Evolutionary conservation across 2,888 invertebrate species (phyloP).

Genomic region (Synergus gifuensis): DNA sequence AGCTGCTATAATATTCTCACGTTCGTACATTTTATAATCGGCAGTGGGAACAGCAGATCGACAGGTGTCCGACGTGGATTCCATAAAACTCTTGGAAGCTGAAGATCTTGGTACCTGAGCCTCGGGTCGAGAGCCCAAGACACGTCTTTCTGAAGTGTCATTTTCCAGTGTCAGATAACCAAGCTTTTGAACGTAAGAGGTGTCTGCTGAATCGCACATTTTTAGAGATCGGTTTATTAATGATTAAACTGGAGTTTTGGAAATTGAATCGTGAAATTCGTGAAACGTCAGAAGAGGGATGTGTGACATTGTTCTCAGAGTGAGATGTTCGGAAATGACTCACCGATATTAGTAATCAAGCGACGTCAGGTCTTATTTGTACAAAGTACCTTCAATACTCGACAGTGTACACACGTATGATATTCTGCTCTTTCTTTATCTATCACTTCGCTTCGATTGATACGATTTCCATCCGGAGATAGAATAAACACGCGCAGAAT

Average conservation of each 20-base stretch:
- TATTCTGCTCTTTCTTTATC: neutral
- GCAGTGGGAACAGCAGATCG: slow-evolving; percentile 63
- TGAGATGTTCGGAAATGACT: neutral
- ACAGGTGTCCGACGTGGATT: slow-evolving; percentile 66
- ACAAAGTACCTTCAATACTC: neutral
- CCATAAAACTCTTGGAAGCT: slow-evolving; percentile 80
- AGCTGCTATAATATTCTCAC: slow-evolving; percentile 87
- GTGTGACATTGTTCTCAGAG: slow-evolving; percentile 1
- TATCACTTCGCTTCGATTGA: neutral
- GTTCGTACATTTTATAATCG: slow-evolving; percentile 83
- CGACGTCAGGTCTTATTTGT: neutral
- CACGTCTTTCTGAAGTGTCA: slow-evolving; percentile 62
- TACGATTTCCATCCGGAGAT: slow-evolving; percentile 4
- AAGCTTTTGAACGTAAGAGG: slow-evolving; percentile 74
- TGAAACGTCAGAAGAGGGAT: neutral
- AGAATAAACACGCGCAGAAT: slow-evolving; percentile 12
- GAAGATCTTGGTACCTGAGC: slow-evolving; percentile 73
- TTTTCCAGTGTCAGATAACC: slow-evolving; percentile 74
- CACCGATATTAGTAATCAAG: neutral
- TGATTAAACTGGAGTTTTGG: neutral
- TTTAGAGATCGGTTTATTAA: slow-evolving; percentile 54
- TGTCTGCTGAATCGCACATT: slow-evolving; percentile 76
- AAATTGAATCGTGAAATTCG: neutral
- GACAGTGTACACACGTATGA: neutral
- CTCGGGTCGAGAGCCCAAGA: slow-evolving; percentile 72